Conservation (phyloP, 2,888 invertebrate species). For the Rosalia funebris region DNA sequence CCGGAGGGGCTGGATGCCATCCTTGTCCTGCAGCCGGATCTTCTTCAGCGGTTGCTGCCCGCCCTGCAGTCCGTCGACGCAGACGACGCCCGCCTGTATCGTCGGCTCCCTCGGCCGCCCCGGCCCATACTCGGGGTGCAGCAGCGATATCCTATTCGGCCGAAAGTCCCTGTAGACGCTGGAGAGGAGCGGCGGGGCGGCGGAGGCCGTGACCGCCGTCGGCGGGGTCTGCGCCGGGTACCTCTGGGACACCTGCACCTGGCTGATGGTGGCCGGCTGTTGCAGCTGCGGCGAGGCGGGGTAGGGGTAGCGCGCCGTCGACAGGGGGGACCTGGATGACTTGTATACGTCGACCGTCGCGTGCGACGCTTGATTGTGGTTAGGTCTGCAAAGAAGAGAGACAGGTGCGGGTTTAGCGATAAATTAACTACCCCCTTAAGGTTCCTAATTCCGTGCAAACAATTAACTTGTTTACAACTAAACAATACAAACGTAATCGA, state of each 20-base stretch:
- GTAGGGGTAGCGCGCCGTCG: slow-evolving; percentile 65
- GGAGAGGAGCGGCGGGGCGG: slow-evolving; percentile 55
- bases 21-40: slow-evolving; percentile 71
- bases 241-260: slow-evolving; percentile 54
- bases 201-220: slow-evolving; percentile 63
- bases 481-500: no score
- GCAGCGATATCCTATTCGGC: slow-evolving; percentile 74
- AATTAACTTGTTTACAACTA: neutral
- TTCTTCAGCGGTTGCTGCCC: slow-evolving; percentile 75
- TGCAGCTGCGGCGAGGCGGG: slow-evolving; percentile 64
- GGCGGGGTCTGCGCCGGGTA: slow-evolving; percentile 62
- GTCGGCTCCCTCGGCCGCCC: slow-evolving; percentile 43
- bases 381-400: slow-evolving; percentile 51
- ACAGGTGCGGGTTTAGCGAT: no score
- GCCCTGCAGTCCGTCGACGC: slow-evolving; percentile 49
- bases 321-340: slow-evolving; percentile 64
- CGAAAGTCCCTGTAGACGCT: slow-evolving; percentile 67
- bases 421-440: no score
- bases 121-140: slow-evolving; percentile 67
- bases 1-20: slow-evolving; percentile 69
- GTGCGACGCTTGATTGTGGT: slow-evolving; percentile 50
- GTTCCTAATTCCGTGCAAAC: no score
- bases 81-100: slow-evolving; percentile 44
- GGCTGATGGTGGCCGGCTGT: slow-evolving; percentile 64
- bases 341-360: slow-evolving; percentile 56